Evolutionary conservation across 2,888 invertebrate genomes (phyloP), one percentile per base, ranked within the genome.

Genomic region (Trichogramma dendrolimi): DNA sequence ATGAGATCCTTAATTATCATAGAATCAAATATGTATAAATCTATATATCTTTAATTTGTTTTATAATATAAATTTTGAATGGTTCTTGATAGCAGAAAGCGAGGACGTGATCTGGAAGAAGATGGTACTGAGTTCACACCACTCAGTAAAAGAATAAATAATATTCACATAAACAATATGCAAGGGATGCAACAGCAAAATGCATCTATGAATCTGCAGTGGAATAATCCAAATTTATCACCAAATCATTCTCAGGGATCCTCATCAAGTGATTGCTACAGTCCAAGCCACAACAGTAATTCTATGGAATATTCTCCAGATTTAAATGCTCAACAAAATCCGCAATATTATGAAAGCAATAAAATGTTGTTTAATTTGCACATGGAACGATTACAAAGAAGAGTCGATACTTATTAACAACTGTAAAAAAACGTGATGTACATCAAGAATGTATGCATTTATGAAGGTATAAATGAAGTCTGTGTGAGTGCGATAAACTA

Each of bases 61-160:
- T 27, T 27, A 27, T 27, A 27, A 27, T 27, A 46, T 38, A 10
- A 27, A 46, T 46, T 39, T 8, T 48, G 49, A 47, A 56, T 48
- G 42, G 2, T 46, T 46, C 48, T 39, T 51, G 39, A 42, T 48
- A 44, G 5, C 50, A 92, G 92, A 75, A 92, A 93, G 83, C 84
- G 92, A 69, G 84, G 86, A 55, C 84, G 91, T 63, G 87, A 87
- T 74, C 71, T 78, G 40, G 80, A 81, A 48, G 91, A 91, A 73
- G 90, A 91, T 73, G 91, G 92, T 69, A 83, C 85, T 72, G 93
- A 93, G 74, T 93, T 92, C 72, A 89, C 91, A 84, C 94, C 94
- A 58, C 80, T 94, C 58, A 93, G 93, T 10, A 94, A 94, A 79
- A 84, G 94, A 73, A 94, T 94, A 71, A 94, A 94, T 78, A 93